Percentiles rank a stretch among this genome's conserved stretches.
These are phyloP conservation scores for Chloroceryle aenea DNA, from an alignment of 2,113 vertebrate genomes.

Conservation along the genomic window DNA sequence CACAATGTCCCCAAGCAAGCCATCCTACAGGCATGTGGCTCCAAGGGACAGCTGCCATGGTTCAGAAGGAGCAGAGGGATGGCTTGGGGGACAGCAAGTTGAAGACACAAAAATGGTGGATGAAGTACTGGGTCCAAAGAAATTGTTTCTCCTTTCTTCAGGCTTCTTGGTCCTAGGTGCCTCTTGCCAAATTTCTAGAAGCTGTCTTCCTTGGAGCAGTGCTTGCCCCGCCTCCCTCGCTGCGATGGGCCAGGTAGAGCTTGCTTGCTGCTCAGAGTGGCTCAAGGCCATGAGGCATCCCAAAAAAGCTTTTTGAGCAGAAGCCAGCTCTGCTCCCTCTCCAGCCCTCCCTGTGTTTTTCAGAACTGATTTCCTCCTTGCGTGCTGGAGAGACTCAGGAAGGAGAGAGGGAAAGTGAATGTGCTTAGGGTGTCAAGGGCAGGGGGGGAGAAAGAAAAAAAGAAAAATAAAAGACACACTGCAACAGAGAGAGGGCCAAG, in stretches of 20 bases:
- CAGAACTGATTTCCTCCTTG: neutral
- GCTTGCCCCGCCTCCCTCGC: neutral
- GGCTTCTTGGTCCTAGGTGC: neutral
- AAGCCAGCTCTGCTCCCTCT: neutral
- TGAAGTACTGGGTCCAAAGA: neutral
- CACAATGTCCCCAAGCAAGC: neutral
- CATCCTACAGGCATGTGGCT: neutral
- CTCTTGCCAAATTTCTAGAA: neutral
- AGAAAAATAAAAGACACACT: slow-evolving; percentile 44
- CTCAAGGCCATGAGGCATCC: neutral
- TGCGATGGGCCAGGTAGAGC: neutral
- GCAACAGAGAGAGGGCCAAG: slow-evolving; percentile 67
- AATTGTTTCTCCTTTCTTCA: neutral
- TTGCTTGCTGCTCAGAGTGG: neutral
- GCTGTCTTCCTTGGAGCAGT: neutral
- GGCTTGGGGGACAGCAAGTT: neutral
- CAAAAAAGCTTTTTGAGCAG: neutral
- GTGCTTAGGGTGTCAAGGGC: neutral
- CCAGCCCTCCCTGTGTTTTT: slow-evolving; percentile 3
- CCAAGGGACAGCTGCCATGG: neutral
- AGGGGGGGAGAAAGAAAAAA: neutral
- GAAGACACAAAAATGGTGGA: neutral
- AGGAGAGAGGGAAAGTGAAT: slow-evolving; percentile 17
- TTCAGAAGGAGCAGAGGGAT: neutral
- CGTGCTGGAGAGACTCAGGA: slow-evolving; percentile 5